A percentile compares a stretch with the other conserved stretches of the same genome.
phyloP scores from a whole-genome alignment of 1,140 invertebrate species.

The Pomacea maculata region DNA sequence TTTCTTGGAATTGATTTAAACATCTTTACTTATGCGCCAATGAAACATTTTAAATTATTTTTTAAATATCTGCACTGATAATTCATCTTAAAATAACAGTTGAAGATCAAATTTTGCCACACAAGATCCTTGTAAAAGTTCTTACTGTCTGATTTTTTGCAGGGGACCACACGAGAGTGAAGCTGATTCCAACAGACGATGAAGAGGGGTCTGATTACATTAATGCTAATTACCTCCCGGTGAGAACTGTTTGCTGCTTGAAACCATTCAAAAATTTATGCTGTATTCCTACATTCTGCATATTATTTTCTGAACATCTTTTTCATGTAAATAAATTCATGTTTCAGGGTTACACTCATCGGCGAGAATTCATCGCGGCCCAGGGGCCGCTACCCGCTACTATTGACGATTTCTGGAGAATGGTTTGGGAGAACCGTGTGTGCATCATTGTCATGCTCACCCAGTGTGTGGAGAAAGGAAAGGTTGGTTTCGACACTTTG shows the following conservation, averaged over 20 bases:
- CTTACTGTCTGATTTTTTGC: slow-evolving; percentile 17
- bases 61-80: too few species aligned
- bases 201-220: slow-evolving; percentile 72
- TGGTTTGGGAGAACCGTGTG: slow-evolving; percentile 99
- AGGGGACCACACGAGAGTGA: slow-evolving; percentile 93
- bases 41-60: too few species aligned
- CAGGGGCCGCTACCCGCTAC: slow-evolving; percentile 96
- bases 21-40: too few species aligned
- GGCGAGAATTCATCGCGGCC: slow-evolving; percentile 94
- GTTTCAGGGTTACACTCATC: slow-evolving; percentile 83
- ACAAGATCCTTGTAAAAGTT: background rate
- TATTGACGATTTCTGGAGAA: slow-evolving; percentile 97
- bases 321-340: background rate
- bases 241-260: slow-evolving; percentile 31
- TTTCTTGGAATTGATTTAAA: too few species aligned
- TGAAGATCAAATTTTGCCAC: background rate
- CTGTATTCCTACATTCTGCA: background rate
- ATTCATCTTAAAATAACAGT: too few species aligned
- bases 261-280: background rate
- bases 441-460: slow-evolving; percentile 98
- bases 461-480: slow-evolving; percentile 93
- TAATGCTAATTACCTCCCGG: slow-evolving; percentile 54
- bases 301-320: background rate
- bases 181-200: slow-evolving; percentile 77
- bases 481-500: slow-evolving; percentile 67